Percentiles rank a stretch among this genome's conserved stretches.
phyloP scores from a whole-genome alignment of 1,140 invertebrate genomes.

The Glossosoma conforme region DNA sequence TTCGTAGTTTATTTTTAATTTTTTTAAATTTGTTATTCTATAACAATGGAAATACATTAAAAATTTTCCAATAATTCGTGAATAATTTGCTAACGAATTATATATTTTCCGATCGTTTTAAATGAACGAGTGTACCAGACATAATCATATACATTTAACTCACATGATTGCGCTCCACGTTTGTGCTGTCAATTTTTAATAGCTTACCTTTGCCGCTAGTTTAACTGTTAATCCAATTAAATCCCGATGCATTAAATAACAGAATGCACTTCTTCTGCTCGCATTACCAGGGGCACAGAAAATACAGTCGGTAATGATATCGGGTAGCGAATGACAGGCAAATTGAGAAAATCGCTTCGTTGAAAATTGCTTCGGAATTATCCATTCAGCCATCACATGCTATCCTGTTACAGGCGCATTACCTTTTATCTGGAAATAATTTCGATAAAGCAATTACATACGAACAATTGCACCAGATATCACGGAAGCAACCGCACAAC shows the following conservation, averaged over 20 bases:
- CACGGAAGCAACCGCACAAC: constrained; percentile 5
- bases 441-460: constrained; percentile 21
- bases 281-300: constrained; percentile 12
- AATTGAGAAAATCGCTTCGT: constrained; percentile 30
- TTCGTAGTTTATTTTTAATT: no score
- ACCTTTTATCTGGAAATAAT: constrained; percentile 24
- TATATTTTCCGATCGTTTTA: no score
- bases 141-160: no score
- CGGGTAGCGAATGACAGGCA: constrained; percentile 26
- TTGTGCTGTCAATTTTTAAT: no score
- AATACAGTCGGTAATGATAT: constrained; percentile 26
- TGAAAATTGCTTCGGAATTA: constrained; percentile 28
- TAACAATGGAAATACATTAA: no score
- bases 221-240: not conserved
- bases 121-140: no score
- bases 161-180: no score
- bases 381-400: constrained; percentile 28
- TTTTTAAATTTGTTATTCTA: no score
- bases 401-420: constrained; percentile 19
- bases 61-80: no score
- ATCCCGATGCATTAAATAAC: not conserved
- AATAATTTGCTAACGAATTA: no score
- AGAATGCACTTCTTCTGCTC: not conserved
- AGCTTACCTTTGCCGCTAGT: no score
- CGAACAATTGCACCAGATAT: constrained; percentile 13